Evolutionary conservation across 2,113 vertebrate genomes (phyloP), one percentile per base, ranked within the genome.

Genomic region (Aramus guarauna): DNA sequence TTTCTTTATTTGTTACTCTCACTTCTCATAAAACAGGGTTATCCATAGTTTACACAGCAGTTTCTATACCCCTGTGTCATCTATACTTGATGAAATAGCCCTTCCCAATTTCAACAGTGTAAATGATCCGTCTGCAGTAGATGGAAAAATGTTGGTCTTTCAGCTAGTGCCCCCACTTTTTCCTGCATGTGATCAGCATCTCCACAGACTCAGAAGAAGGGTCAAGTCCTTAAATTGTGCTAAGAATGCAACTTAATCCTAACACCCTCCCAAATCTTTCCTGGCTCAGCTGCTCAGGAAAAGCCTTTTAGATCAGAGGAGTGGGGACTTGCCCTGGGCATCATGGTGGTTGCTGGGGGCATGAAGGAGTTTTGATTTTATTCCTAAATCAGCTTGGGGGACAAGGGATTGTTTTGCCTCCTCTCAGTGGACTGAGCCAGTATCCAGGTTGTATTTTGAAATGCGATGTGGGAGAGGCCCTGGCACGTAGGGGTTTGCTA

Each of bases 401-500:
- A 15, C 1, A 1, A 64, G 55, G 76, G 22, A 43, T 56, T 50
- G 24, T 41, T 92, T 47, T 60, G 19, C 36, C 48, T 64, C 39
- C 55, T 60, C 64, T 37, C 59, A 47, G 39, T 24, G 41, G 34
- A 84, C 17, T 0, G 0, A 88, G 22, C 39, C 45, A 12, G 24
- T 36, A 53, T 41, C 24, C 43, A 76, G n/a, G 24, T 27, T 73
- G 29, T 43, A 32, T 66, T 82, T 89, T 89, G 58, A 75, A 75
- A 75, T 36, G 32, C 3, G 4, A 1, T 37, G n/a, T 29, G 29
- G 37, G 24, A 83, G 34, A 47, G 30, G 21, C 50, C 29, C 45
- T 55, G 39, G 23, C 48, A 73, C 0, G 0, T 3, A 21, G 11
- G 9, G 50, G 56, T 69, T 71, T 50, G 55, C 1, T 18, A 80